Percentiles rank a stretch among this genome's conserved stretches.
phyloP scores from a whole-genome alignment of 2,888 invertebrate species.

The Aspidiotus destructor region DNA sequence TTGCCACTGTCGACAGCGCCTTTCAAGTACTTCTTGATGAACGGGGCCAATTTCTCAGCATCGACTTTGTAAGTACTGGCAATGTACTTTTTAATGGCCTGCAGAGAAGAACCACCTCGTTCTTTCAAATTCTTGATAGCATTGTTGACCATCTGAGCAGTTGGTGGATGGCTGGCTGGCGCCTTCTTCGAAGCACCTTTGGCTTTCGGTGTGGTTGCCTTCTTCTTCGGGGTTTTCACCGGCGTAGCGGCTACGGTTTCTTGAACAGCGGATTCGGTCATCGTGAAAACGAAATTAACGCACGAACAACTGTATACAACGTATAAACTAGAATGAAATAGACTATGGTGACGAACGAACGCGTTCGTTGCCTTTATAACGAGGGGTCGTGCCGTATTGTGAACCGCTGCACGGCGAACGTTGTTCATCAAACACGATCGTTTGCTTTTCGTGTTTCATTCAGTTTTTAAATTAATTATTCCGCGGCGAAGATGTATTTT shows the following conservation, averaged over 20 bases:
- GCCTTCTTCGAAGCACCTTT: constrained; percentile 36
- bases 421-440: not conserved
- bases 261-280: constrained; percentile 35
- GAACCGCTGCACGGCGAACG: not conserved
- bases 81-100: constrained; percentile 56
- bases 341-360: not conserved
- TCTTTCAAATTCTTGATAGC: constrained; percentile 49
- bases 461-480: not conserved
- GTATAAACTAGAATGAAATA: not conserved
- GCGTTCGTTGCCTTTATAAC: not conserved
- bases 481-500: not conserved
- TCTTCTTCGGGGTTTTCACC: constrained; percentile 37
- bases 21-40: constrained; percentile 53
- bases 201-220: constrained; percentile 37
- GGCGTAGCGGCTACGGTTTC: constrained; percentile 18
- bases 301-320: not conserved
- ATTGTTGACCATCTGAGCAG: constrained; percentile 50
- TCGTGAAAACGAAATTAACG: not conserved
- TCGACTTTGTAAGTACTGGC: constrained; percentile 51
- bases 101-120: constrained; percentile 50
- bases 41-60: constrained; percentile 49
- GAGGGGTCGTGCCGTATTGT: constrained; percentile 10
- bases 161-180: constrained; percentile 46
- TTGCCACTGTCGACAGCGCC: constrained; percentile 47
- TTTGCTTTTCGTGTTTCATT: constrained; percentile 23